Evolutionary conservation across 2,113 vertebrate genomes (phyloP).

Genomic region (Oreochromis tanganicae): DNA sequence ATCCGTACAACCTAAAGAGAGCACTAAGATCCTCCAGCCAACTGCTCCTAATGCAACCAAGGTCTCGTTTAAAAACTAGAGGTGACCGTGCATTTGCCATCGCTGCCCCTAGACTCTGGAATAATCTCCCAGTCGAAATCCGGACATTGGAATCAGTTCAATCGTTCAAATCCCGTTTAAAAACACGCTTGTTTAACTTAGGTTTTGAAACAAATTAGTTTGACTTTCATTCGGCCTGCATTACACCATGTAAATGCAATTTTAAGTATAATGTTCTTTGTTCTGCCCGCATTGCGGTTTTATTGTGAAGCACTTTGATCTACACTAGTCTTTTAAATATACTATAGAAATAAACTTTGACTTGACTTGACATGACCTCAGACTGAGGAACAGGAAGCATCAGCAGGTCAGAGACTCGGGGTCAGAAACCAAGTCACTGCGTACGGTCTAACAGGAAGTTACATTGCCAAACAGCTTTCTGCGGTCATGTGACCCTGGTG

Average conservation of each 20-base stretch:
- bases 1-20: neutral
- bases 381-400: neutral
- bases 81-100: neutral
- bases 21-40: neutral
- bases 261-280: neutral
- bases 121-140: too few species aligned
- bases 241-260: too few species aligned
- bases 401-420: neutral
- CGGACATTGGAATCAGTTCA: too few species aligned
- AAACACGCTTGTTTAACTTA: too few species aligned
- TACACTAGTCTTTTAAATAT: neutral
- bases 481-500: neutral
- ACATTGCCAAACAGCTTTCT: neutral
- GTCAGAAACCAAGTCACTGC: neutral
- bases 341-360: neutral
- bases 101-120: neutral
- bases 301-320: neutral
- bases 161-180: too few species aligned
- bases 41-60: neutral
- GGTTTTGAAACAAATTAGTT: too few species aligned
- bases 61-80: neutral
- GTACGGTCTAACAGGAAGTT: neutral
- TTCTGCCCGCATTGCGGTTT: neutral
- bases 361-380: neutral
- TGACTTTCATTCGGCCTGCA: too few species aligned